phyloP scores from a whole-genome alignment of 2,797 vertebrate genomes.

The Ciconia nigra region DNA sequence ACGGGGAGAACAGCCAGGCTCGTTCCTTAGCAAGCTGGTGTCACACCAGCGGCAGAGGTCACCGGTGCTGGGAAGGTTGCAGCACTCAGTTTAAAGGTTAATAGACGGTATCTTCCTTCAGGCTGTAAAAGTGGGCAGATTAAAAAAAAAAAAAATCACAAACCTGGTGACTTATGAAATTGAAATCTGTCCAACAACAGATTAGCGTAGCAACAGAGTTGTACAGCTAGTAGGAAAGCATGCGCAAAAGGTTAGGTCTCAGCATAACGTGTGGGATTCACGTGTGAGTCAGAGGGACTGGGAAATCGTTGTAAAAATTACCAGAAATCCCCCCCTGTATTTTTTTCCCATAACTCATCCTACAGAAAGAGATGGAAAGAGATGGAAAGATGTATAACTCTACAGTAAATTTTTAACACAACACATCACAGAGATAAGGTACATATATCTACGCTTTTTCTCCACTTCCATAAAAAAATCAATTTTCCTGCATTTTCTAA shows the following conservation, averaged over 20 bases:
- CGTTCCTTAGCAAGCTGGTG: neutral
- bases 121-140: neutral
- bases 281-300: neutral
- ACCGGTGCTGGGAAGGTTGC: neutral
- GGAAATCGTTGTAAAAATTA: neutral
- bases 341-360: neutral
- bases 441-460: neutral
- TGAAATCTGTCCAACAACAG: neutral
- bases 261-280: neutral
- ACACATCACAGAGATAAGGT: neutral
- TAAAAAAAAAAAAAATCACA: neutral
- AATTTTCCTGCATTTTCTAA: neutral
- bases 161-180: neutral
- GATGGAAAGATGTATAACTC: neutral
- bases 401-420: neutral
- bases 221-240: neutral
- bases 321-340: neutral
- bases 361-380: neutral
- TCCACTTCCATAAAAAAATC: neutral
- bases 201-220: neutral
- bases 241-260: neutral
- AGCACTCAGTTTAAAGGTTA: slow-evolving; percentile 28
- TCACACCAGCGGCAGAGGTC: neutral
- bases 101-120: neutral
- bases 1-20: neutral